These are phyloP conservation scores for Panzeria rudis DNA, from an alignment of 2,888 invertebrate genomes.

Conservation along the genomic window DNA sequence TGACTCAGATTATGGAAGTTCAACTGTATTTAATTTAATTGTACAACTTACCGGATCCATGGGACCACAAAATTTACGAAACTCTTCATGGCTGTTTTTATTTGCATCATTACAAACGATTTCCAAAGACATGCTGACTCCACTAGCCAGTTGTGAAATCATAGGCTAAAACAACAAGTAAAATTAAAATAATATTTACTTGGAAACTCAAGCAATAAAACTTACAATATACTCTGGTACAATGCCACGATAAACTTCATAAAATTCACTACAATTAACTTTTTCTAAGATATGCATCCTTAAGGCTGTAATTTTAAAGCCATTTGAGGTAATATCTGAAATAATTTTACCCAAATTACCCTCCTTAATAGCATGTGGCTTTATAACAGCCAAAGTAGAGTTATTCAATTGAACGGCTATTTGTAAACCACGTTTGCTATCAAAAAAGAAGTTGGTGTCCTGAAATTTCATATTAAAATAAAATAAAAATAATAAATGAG, in stretches of 20 bases:
- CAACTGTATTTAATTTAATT: too few species aligned
- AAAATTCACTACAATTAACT: constrained; percentile 94
- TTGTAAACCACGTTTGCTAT: constrained; percentile 84
- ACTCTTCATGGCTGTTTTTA: constrained; percentile 87
- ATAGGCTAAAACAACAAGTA: constrained; percentile 86
- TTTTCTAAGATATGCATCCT: constrained; percentile 91
- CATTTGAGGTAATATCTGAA: constrained; percentile 89
- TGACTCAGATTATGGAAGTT: too few species aligned
- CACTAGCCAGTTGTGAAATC: constrained; percentile 93
- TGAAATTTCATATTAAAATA: constrained; percentile 74
- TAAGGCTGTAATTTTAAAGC: constrained; percentile 91
- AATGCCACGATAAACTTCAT: constrained; percentile 96
- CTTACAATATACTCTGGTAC: constrained; percentile 89
- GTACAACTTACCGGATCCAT: constrained; percentile 90
- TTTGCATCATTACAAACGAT: constrained; percentile 87
- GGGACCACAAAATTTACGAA: constrained; percentile 94
- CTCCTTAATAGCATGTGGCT: constrained; percentile 94
- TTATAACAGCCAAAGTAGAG: constrained; percentile 92
- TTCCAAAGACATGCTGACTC: constrained; percentile 94
- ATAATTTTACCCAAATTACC: constrained; percentile 89
- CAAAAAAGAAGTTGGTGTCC: constrained; percentile 87
- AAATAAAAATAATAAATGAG: background rate
- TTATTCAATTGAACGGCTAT: constrained; percentile 86
- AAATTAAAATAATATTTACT: background rate
- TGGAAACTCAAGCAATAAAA: constrained; percentile 23